Base-by-base conservation (phyloP, 2,888 invertebrate genomes). In the Parnassius mnemosyne region DNA sequence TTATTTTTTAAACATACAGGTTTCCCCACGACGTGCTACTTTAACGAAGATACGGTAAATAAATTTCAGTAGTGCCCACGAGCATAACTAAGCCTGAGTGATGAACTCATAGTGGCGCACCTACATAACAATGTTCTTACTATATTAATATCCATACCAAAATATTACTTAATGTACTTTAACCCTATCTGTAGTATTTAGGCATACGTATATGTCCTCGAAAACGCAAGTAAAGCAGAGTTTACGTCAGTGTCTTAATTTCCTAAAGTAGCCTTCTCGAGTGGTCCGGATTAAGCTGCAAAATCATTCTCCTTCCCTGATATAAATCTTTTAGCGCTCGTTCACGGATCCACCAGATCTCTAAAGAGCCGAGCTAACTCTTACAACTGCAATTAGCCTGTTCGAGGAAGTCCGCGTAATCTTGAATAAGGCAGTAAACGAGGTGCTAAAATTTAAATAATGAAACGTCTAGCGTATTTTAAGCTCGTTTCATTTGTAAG, bases 291-390 rank as follows among this genome's bases (percentile, higher is more conserved):
- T 84, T 83, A 85, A 70, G 76, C 76, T 71, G 70, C 71, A 67
- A 76, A 77, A 79, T 78, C 79, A 77, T 76, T 78, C 72, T 77
- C 77, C 75, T 77, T 77, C 74, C 72, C 78, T 75, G 87, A 87
- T 89, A 91, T 90, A 90, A 90, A 90, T 90, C 90, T 91, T 84
- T 87, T 83, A 88, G 85, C 90, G 85, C 87, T 87, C 85, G 82
- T 88, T 83, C 80, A 76, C 74, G 80, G 83, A 76, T 84, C 83
- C 79, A 79, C 73, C 73, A 79, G 84, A 85, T 85, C 82, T 79
- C 69, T 76, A 71, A 72, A 71, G 78, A 80, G 79, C 78, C 77
- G 64, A 74, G 80, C 80, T 85, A 86, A 88, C 85, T 85, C 85
- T 76, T 79, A 85, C 86, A 86, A 88, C 83, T 84, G 89, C 89